Evolutionary conservation across 2,888 invertebrate genomes (phyloP).

Genomic region (Julus scanicus): DNA sequence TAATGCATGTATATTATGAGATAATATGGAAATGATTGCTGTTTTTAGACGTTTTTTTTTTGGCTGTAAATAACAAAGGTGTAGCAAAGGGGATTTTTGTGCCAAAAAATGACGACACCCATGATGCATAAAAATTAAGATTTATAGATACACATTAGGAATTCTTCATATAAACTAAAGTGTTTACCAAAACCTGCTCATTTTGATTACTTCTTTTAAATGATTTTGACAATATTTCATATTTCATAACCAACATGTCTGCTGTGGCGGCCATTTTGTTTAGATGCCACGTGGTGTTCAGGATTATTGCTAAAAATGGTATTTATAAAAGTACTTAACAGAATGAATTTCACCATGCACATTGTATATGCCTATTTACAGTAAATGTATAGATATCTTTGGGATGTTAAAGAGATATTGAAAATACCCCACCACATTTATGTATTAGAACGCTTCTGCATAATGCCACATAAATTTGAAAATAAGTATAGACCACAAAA

Average conservation of each 20-base stretch:
- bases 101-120: constrained; percentile 21
- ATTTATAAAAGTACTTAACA: neutral
- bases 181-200: constrained; percentile 1
- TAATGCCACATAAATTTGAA: neutral
- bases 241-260: too few species aligned
- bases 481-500: neutral
- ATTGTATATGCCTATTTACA: neutral
- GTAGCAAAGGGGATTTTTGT: neutral
- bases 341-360: neutral
- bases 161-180: neutral
- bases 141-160: neutral
- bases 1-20: constrained; percentile 35
- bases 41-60: constrained; percentile 32
- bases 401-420: neutral
- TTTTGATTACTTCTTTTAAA: neutral
- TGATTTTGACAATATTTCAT: neutral
- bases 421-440: neutral
- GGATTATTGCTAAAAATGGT: too few species aligned
- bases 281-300: too few species aligned
- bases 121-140: constrained; percentile 12
- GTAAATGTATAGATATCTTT: neutral
- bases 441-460: neutral
- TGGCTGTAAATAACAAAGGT: constrained; percentile 20
- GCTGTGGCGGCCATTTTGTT: too few species aligned
- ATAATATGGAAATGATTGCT: constrained; percentile 49